Conservation (phyloP, 1,140 invertebrate species). For the Neotoxoptera formosana region DNA sequence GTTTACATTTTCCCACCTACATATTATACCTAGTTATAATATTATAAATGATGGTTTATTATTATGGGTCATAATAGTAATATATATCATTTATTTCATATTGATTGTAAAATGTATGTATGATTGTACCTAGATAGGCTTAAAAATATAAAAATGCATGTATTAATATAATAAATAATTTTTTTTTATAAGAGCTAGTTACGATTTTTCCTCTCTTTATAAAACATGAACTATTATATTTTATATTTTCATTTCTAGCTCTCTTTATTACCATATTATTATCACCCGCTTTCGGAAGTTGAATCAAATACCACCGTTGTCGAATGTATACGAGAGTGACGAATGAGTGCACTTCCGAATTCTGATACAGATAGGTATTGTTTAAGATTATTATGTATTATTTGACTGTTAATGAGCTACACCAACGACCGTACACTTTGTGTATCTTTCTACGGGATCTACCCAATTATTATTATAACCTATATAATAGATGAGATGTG, state of each 20-base stretch:
- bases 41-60: background rate
- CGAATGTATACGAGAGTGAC: background rate
- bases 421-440: background rate
- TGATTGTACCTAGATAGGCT: background rate
- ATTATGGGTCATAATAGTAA: background rate
- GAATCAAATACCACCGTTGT: background rate
- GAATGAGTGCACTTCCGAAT: background rate
- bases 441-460: background rate
- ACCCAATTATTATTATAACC: constrained; percentile 13
- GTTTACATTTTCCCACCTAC: too few relatives aligned
- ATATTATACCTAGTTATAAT: too few relatives aligned
- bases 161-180: too few relatives aligned
- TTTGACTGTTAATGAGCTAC: background rate
- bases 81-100: too few relatives aligned
- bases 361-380: background rate
- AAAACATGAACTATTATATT: too few relatives aligned
- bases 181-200: background rate
- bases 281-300: background rate
- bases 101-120: too few relatives aligned
- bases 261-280: background rate
- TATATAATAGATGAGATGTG: background rate
- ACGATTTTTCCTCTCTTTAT: background rate
- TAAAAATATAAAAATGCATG: background rate
- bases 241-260: background rate
- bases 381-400: background rate